A percentile compares a stretch with the other conserved stretches of the same genome.
These are phyloP conservation scores for Phylloscopus collybita DNA, from an alignment of 2,797 vertebrate genomes.

Conservation along the genomic window DNA sequence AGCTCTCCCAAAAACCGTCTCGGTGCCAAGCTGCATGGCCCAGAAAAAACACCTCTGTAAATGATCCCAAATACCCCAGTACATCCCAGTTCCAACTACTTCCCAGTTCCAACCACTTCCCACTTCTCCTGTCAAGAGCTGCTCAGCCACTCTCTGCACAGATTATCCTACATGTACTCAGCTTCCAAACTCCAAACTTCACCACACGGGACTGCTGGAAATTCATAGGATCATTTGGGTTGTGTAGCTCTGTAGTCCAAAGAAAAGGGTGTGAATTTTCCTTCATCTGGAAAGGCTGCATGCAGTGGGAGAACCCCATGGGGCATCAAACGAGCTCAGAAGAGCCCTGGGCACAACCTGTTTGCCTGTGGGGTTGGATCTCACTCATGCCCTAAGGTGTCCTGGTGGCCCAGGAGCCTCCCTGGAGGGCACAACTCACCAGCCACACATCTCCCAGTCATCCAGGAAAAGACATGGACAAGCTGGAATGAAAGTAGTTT, in stretches of 20 bases:
- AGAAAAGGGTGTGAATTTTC: not conserved
- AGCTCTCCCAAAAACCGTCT: not conserved
- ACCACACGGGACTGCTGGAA: accelerated
- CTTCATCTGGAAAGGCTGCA: not conserved
- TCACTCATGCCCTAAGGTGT: not conserved
- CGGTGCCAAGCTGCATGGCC: accelerated
- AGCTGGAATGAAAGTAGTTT: not conserved
- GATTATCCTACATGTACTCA: not conserved
- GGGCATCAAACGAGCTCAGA: not conserved
- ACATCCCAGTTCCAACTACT: not conserved
- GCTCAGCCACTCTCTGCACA: not conserved
- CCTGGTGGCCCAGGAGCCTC: not conserved
- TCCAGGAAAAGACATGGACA: not conserved
- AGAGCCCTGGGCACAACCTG: not conserved
- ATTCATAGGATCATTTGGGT: not conserved
- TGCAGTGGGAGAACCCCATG: not conserved
- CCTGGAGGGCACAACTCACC: not conserved
- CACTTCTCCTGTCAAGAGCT: not conserved
- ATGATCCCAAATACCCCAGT: not conserved
- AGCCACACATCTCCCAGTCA: accelerated
- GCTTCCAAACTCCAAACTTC: not conserved
- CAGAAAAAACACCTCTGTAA: not conserved
- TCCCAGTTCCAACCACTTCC: not conserved
- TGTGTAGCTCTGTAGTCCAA: not conserved
- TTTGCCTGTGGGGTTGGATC: not conserved